phyloP scores from a whole-genome alignment of 2,888 invertebrate genomes.

The Drosophila mettleri region DNA sequence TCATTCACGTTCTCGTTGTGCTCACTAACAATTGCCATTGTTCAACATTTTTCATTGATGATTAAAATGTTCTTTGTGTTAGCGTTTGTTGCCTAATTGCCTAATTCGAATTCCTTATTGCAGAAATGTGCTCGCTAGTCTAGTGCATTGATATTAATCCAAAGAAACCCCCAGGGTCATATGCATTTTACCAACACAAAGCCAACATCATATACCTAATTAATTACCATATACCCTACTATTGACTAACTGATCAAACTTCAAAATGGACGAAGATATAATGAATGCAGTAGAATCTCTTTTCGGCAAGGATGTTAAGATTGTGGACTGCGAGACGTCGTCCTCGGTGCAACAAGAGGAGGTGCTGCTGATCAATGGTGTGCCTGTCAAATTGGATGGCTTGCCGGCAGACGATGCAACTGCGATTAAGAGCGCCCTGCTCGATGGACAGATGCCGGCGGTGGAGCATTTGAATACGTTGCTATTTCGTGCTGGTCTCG shows the following conservation, averaged over 20 bases:
- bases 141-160: constrained; percentile 74
- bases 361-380: constrained; percentile 89
- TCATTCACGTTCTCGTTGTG: constrained; percentile 21
- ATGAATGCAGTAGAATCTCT: constrained; percentile 91
- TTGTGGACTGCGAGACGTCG: constrained; percentile 90
- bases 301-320: constrained; percentile 89
- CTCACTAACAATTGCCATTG: constrained; percentile 43
- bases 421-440: constrained; percentile 89
- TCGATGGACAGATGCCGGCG: constrained; percentile 89
- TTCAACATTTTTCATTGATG: constrained; percentile 21
- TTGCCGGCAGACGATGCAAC: constrained; percentile 89
- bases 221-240: constrained; percentile 45
- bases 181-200: constrained; percentile 65
- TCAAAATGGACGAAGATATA: constrained; percentile 89
- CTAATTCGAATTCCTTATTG: constrained; percentile 47
- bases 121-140: constrained; percentile 71
- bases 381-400: constrained; percentile 89
- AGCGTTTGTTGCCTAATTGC: constrained; percentile 22
- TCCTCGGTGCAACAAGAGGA: constrained; percentile 90
- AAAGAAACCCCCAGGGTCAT: constrained; percentile 73
- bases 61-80: constrained; percentile 22
- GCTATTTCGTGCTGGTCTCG: constrained; percentile 88
- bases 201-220: constrained; percentile 36
- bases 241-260: constrained; percentile 49
- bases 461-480: constrained; percentile 90